These are phyloP conservation scores for Drosophila peninsularis DNA, from an alignment of 2,888 invertebrate genomes.

Conservation along the genomic window DNA sequence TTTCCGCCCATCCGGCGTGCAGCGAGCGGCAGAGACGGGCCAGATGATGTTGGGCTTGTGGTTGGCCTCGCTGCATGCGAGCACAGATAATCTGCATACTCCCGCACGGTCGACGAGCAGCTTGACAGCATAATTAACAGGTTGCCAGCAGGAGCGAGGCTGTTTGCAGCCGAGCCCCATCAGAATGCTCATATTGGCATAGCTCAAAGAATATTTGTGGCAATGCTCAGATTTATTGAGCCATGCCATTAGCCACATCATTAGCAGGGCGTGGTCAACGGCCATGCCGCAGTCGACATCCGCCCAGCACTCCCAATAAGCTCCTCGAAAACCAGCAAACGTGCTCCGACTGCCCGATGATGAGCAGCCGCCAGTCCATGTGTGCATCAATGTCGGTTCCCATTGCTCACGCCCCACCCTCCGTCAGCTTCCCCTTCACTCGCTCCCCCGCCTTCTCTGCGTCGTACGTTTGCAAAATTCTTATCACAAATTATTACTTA, in stretches of 20 bases:
- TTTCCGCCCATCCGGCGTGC: constrained; percentile 41
- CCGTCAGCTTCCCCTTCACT: not conserved
- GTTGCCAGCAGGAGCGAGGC: constrained; percentile 6
- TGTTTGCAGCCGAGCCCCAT: not conserved
- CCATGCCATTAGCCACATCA: constrained; percentile 46
- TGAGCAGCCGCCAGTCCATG: not conserved
- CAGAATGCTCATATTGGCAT: constrained; percentile 1
- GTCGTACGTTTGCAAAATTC: constrained; percentile 42
- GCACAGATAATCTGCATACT: constrained; percentile 37
- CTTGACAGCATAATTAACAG: constrained; percentile 59
- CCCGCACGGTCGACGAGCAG: constrained; percentile 9
- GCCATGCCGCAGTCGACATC: not conserved
- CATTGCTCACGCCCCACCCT: not conserved
- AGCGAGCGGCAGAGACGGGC: no score
- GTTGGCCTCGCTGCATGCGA: not conserved
- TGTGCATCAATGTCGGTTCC: not conserved
- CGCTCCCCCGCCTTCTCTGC: not conserved
- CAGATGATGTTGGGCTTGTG: not conserved
- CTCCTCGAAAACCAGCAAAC: constrained; percentile 32
- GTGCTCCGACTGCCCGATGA: constrained; percentile 40
- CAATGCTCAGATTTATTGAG: constrained; percentile 49
- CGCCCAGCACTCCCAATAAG: constrained; percentile 41
- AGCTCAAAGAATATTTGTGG: constrained; percentile 19
- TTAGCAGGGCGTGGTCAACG: constrained; percentile 40
- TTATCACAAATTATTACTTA: constrained; percentile 64